A percentile compares a stretch with the other conserved stretches of the same genome.
phyloP scores from a whole-genome alignment of 2,113 vertebrate genomes.

The Peromyscus polionotus region DNA sequence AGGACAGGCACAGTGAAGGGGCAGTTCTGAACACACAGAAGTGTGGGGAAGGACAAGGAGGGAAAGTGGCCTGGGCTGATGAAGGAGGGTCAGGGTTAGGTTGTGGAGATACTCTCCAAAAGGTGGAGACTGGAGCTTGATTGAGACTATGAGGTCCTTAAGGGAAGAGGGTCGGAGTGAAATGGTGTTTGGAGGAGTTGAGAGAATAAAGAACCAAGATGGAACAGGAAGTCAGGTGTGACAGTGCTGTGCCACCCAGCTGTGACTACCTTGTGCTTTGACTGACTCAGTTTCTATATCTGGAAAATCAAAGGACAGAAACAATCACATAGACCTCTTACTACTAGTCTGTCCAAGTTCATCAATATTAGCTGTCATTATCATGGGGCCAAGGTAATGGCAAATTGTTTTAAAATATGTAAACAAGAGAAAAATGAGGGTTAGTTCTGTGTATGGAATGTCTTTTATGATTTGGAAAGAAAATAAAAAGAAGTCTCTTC shows the following conservation, averaged over 20 bases:
- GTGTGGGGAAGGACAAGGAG: too few relatives aligned
- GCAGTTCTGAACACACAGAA: not conserved
- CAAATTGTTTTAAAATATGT: not conserved
- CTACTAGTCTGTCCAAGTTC: not conserved
- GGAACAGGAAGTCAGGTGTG: not conserved
- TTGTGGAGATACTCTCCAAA: too few relatives aligned
- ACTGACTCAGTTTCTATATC: not conserved
- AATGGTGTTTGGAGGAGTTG: not conserved
- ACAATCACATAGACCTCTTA: not conserved
- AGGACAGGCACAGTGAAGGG: not conserved
- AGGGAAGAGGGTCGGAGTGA: not conserved
- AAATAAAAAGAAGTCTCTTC: not conserved
- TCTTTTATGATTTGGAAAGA: not conserved
- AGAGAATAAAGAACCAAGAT: accelerated
- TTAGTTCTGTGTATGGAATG: not conserved
- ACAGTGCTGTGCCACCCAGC: not conserved
- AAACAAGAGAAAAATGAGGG: not conserved
- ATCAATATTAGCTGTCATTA: not conserved
- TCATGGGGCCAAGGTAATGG: not conserved
- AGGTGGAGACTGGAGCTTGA: not conserved
- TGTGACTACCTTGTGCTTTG: accelerated
- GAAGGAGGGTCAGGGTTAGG: not conserved
- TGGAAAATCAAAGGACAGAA: not conserved
- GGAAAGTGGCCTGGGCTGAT: too few relatives aligned
- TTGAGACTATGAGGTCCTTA: not conserved